Conservation (phyloP, 2,888 invertebrate species). For the Sphaerophoria rueppellii region DNA sequence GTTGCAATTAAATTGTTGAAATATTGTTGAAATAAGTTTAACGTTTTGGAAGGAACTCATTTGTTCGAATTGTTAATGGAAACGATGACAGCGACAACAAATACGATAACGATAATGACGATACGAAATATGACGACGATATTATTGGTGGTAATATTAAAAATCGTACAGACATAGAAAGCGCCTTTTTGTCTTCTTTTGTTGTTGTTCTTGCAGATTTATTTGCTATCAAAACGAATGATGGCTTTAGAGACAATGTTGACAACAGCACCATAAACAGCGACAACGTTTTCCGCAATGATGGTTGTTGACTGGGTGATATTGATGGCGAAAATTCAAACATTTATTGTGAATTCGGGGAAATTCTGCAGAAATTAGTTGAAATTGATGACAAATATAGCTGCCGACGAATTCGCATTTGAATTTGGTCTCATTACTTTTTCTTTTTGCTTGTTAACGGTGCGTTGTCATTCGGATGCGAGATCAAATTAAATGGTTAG, state of each 20-base stretch:
- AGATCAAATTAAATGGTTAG: conserved; percentile 13
- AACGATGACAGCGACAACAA: conserved; percentile 66
- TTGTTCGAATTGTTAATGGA: conserved; percentile 63
- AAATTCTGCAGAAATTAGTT: conserved; percentile 7
- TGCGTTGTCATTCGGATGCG: conserved; percentile 8
- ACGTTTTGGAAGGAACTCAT: conserved; percentile 71
- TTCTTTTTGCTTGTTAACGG: background rate
- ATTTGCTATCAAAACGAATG: conserved; percentile 24
- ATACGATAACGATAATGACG: conserved; percentile 35
- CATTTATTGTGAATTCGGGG: conserved; percentile 50
- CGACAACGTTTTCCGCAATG: conserved; percentile 42
- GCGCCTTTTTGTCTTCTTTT: conserved; percentile 24
- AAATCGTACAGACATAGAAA: conserved; percentile 61
- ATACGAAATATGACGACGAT: background rate
- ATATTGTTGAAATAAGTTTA: conserved; percentile 56
- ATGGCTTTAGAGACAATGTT: conserved; percentile 42
- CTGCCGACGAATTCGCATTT: conserved; percentile 35
- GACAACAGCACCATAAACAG: conserved; percentile 42
- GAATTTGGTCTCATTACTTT: conserved; percentile 37
- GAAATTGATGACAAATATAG: conserved; percentile 8
- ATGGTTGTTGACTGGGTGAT: conserved; percentile 32
- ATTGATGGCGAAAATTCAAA: conserved; percentile 52
- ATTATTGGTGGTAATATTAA: conserved; percentile 36
- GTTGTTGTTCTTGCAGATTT: background rate
- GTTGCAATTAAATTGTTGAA: conserved; percentile 47